Base-by-base conservation (phyloP, 2,888 invertebrate species). In the Phytoseiulus persimilis region DNA sequence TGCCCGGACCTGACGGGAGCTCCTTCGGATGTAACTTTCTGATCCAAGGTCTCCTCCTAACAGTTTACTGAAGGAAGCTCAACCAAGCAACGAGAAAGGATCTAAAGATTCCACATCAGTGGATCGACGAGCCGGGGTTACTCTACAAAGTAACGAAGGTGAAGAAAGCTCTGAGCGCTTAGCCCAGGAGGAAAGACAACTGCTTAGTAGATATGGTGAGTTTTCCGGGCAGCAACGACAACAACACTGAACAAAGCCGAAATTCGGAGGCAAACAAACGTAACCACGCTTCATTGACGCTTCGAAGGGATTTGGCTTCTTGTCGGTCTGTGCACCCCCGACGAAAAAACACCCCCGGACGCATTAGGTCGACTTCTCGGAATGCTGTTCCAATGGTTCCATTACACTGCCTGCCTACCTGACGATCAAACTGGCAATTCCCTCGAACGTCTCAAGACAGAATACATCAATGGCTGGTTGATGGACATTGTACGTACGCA, bases 371-470 rank as follows among this genome's bases (percentile, higher is more conserved):
- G 98, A 91, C 94, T 99, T 91, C 94, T 99, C 89, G 96, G 98
- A 46, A 98, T 98, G 94, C 94, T 99, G 91, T 99, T 99, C 93
- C 98, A 99, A 93, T 99, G 99, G 99, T 99, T 99, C 94, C 97
- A 99, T 93, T 96, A 98, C 92, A 99, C 99, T 31, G 98, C 98
- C 0, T 97, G 97, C 93, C 95, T 98, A 14, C 97, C 97, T 92
- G 97, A 98, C 93, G 94, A 94, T 92, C 94, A 93, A 91, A 92
- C 93, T 91, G 98, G 98, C 91, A 96, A 95, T 93, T 95, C 96
- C 18, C 94, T 98, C 91, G 98, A 98, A 93, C 96, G 96, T 93
- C 93, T 98, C 87, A 98, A 98, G 93, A 95, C 95, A 87, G 96
- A 96, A 93, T 96, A 97, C 92, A 97, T 99, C 28, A 97, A 97